Percentiles rank a stretch among this genome's conserved stretches.
Evolutionary conservation across 2,888 invertebrate genomes (phyloP).

Genomic region (Drosophila anceps): DNA sequence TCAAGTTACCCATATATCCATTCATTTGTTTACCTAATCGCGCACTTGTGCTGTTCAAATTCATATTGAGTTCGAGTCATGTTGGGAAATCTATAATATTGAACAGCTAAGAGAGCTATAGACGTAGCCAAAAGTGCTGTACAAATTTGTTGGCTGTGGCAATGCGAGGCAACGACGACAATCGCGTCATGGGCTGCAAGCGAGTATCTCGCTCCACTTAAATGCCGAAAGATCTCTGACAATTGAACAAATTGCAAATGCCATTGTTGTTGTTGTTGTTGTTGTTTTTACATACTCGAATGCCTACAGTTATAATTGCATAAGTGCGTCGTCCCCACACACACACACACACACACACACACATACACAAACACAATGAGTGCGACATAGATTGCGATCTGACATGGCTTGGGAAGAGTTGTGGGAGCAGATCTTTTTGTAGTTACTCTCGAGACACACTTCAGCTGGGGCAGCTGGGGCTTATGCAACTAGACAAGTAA

Average conservation of each 20-base stretch:
- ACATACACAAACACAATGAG: conserved; percentile 19
- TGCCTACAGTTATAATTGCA: conserved; percentile 76
- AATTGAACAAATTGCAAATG: conserved; percentile 68
- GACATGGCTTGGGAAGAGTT: conserved; percentile 42
- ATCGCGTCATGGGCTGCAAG: conserved; percentile 42
- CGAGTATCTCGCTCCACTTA: conserved; percentile 43
- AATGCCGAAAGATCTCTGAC: conserved; percentile 57
- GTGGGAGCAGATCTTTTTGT: conserved; percentile 46
- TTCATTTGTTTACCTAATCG: conserved; percentile 11
- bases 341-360: conserved; percentile 15
- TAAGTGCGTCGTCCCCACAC: conserved; percentile 67
- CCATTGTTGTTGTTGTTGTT: conserved; percentile 47
- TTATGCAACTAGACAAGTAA: conserved; percentile 46
- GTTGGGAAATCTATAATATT: conserved; percentile 23
- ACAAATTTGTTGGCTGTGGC: conserved; percentile 26
- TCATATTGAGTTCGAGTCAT: conserved; percentile 11
- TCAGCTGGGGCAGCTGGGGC: conserved; percentile 8
- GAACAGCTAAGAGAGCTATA: conserved; percentile 1
- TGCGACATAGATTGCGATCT: conserved; percentile 57
- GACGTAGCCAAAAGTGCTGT: conserved; percentile 2
- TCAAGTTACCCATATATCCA: background rate
- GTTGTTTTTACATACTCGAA: conserved; percentile 59
- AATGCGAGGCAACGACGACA: conserved; percentile 19
- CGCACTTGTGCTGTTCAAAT: background rate
- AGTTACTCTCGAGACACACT: conserved; percentile 45